phyloP scores from a whole-genome alignment of 2,888 invertebrate genomes.

The Loripinus fragilis region DNA sequence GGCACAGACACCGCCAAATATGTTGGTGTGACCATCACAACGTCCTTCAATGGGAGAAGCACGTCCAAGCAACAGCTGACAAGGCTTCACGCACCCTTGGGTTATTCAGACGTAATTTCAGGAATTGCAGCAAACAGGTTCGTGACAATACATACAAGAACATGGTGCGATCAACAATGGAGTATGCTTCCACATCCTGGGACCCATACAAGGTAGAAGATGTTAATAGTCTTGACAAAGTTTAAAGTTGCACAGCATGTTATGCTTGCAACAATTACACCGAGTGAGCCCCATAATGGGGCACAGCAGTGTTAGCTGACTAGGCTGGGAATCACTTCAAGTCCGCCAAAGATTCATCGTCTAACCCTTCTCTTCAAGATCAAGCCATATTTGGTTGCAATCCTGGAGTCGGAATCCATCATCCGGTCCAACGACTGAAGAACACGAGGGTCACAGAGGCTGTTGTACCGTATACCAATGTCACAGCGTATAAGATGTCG shows the following conservation, averaged over 20 bases:
- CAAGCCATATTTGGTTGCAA: not conserved
- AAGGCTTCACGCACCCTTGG: slow-evolving; percentile 1
- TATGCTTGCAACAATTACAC: no score
- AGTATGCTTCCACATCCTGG: no score
- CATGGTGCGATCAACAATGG: no score
- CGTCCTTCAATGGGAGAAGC: no score
- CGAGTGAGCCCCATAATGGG: not conserved
- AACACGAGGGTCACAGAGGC: slow-evolving; percentile 15
- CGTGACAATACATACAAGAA: no score
- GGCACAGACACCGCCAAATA: not conserved
- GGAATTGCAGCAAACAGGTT: no score
- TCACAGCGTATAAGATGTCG: slow-evolving; percentile 16
- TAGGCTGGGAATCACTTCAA: no score
- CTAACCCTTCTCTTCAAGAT: slow-evolving; percentile 34
- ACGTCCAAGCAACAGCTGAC: slow-evolving; percentile 8
- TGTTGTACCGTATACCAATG: slow-evolving; percentile 3
- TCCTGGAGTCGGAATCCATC: not conserved
- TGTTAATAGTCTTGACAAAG: no score
- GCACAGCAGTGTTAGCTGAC: not conserved
- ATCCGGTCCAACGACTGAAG: not conserved
- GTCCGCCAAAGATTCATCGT: not conserved
- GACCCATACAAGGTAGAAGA: no score
- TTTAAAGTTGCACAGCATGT: not conserved
- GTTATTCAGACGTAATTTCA: no score
- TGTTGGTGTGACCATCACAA: slow-evolving; percentile 10